phyloP scores from a whole-genome alignment of 1,140 invertebrate genomes.

The Chrysopa pallens region DNA sequence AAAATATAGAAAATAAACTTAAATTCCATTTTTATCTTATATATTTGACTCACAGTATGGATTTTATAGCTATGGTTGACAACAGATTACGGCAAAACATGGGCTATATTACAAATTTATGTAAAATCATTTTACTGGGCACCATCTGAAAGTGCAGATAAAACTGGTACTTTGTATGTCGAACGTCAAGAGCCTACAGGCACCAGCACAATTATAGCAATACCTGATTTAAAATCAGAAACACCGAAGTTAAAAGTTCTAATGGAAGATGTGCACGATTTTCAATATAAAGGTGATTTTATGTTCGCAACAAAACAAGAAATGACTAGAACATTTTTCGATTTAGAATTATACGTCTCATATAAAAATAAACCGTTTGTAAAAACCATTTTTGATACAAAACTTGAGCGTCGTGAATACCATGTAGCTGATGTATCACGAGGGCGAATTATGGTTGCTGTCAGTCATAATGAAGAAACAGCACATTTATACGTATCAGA shows the following conservation, averaged over 20 bases:
- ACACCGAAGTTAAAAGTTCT: constrained; percentile 26
- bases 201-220: constrained; percentile 39
- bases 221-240: constrained; percentile 20
- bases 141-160: constrained; percentile 24
- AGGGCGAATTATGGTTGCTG: constrained; percentile 62
- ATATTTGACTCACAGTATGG: not conserved
- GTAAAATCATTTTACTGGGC: constrained; percentile 65
- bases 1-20: too few relatives aligned
- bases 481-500: constrained; percentile 67
- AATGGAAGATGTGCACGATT: constrained; percentile 55
- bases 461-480: constrained; percentile 53
- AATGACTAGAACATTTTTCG: constrained; percentile 21
- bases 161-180: constrained; percentile 37
- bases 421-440: constrained; percentile 70
- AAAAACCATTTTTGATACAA: constrained; percentile 54
- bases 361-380: constrained; percentile 50
- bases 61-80: constrained; percentile 55
- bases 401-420: constrained; percentile 45
- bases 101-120: constrained; percentile 42
- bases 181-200: constrained; percentile 46
- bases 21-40: too few relatives aligned
- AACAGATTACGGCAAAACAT: constrained; percentile 50
- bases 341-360: constrained; percentile 60
- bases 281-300: constrained; percentile 65
- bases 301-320: constrained; percentile 58